Base-by-base conservation (phyloP, 1,140 invertebrate species). In the Drosophila biarmipes region DNA sequence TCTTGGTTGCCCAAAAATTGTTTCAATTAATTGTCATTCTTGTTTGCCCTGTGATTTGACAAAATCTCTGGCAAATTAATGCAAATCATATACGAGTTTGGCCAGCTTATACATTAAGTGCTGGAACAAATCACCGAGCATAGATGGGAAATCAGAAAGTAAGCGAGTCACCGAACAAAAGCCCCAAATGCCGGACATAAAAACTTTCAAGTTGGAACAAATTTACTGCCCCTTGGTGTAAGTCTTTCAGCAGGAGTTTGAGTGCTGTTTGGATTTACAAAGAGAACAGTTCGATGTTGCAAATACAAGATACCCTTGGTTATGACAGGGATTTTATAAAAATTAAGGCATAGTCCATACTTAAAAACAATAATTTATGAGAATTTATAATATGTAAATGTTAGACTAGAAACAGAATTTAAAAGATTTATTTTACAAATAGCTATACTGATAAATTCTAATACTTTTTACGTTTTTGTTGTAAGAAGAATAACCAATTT, bases 11-110 rank as follows among this genome's bases (percentile, higher is more conserved):
- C 19, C 38, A 54, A 55, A 80, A 86, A 87, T 87, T 58, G 51
- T 72, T 87, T 86, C 80, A 86, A 86, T 86, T 86, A 86, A 86
- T 86, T 87, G 81, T 59, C 78, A 87, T 87, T 87, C 82, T 86
- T 82, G 64, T 56, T 45, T 75, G 61, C 53, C 54, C 17, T 53
- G 62, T 68, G 73, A 81, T 67, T 81, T 62, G 64, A 64, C 48
- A 53, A 58, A 72, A 58, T 72, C 53, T 51, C 43, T 31, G 15
- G 46, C 43, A 67, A 81, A 63, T 71, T 61, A 72, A 72, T 73
- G 76, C 78, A 75, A 76, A 76, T 76, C 73, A 76, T 76, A 75
- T 48, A 56, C 29, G 27, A 29, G 52, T 19, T 38, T 35, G 63
- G 42, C 10, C 46, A 29, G 66, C 51, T 71, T 69, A 56, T 38